Percentiles rank a stretch among this genome's conserved stretches.
Conservation (phyloP, 2,888 invertebrate genomes). For the Scrobipalpa costella region DNA sequence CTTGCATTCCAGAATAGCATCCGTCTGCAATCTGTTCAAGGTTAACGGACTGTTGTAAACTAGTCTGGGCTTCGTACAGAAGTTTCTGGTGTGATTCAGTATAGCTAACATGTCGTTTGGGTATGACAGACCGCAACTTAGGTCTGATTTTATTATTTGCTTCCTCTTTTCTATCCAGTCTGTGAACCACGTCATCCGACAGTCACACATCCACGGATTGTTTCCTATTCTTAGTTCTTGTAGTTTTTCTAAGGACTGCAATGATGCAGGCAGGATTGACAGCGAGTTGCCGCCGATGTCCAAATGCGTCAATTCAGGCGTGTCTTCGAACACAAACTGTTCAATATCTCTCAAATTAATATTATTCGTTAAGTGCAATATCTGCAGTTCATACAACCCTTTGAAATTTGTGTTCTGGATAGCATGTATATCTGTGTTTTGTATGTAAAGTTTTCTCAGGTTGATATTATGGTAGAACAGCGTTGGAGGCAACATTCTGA, state of each 20-base stretch:
- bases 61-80: slow-evolving; percentile 85
- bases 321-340: slow-evolving; percentile 82
- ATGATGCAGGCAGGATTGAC: slow-evolving; percentile 85
- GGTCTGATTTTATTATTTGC: slow-evolving; percentile 78
- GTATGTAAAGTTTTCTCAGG: slow-evolving; percentile 82
- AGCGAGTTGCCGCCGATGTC: slow-evolving; percentile 87
- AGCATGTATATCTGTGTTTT: slow-evolving; percentile 84
- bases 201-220: slow-evolving; percentile 93
- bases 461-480: slow-evolving; percentile 84
- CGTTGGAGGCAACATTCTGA: slow-evolving; percentile 82
- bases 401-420: slow-evolving; percentile 84
- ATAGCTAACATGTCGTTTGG: slow-evolving; percentile 86
- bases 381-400: slow-evolving; percentile 81
- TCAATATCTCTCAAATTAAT: slow-evolving; percentile 82
- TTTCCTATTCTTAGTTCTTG: slow-evolving; percentile 84
- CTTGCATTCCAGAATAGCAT: slow-evolving; percentile 88
- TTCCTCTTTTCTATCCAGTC: slow-evolving; percentile 75
- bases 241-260: slow-evolving; percentile 84
- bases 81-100: slow-evolving; percentile 81
- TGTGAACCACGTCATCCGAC: slow-evolving; percentile 89
- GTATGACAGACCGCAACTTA: slow-evolving; percentile 85
- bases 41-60: slow-evolving; percentile 82
- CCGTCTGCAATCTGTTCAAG: slow-evolving; percentile 83
- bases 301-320: slow-evolving; percentile 81
- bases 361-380: slow-evolving; percentile 83